Conservation (phyloP, 2,113 vertebrate genomes). For the Oophaga pumilio region DNA sequence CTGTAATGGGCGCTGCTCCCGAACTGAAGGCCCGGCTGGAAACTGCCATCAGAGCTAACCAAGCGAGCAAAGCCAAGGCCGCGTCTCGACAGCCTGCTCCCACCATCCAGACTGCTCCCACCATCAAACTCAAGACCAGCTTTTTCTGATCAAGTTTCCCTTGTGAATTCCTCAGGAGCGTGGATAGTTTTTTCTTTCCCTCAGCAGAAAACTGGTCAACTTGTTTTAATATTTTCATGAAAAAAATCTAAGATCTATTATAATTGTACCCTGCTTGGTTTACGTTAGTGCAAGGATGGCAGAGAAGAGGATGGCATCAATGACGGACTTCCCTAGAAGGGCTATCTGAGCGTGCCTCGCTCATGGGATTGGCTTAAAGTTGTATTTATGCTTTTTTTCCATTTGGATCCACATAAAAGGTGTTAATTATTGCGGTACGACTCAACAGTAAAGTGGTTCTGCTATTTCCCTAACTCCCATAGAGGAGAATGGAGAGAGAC, state of each 20-base stretch:
- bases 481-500: background rate
- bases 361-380: background rate
- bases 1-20: conserved; percentile 93
- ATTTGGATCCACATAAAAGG: background rate
- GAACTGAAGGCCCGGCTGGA: conserved; percentile 93
- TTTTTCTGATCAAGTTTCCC: conserved; percentile 82
- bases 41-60: conserved; percentile 91
- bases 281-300: background rate
- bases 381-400: background rate
- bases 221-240: background rate
- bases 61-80: conserved; percentile 92
- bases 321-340: background rate
- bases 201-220: background rate
- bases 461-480: background rate
- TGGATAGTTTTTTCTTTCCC: background rate
- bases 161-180: background rate
- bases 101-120: conserved; percentile 85
- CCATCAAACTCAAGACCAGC: conserved; percentile 97
- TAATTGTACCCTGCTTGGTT: background rate
- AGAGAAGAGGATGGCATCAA: background rate
- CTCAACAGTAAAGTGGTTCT: no score
- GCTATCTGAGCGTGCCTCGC: background rate
- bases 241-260: background rate
- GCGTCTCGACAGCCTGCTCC: conserved; percentile 85
- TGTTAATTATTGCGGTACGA: background rate